These are phyloP conservation scores for Meloidogyne chitwoodi DNA, from an alignment of 1,140 invertebrate genomes.

Conservation along the genomic window DNA sequence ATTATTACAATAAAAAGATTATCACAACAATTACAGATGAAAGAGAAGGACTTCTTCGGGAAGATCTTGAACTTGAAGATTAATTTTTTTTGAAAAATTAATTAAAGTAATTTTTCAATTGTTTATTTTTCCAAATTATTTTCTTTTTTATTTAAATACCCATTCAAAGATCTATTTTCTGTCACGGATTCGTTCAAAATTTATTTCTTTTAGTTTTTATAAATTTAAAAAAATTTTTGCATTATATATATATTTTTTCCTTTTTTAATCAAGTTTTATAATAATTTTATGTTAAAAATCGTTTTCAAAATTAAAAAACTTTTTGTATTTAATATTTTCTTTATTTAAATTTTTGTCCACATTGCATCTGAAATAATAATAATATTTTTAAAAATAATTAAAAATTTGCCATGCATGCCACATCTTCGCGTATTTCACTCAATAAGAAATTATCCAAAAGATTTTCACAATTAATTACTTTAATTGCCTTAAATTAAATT, in stretches of 20 bases:
- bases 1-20: slow-evolving; percentile 47
- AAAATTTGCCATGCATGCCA: slow-evolving; percentile 54
- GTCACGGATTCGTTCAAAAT: background rate
- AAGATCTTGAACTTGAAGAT: background rate
- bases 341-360: background rate
- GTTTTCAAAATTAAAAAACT: too few relatives aligned
- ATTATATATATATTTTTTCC: too few relatives aligned
- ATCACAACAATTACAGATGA: slow-evolving; percentile 23
- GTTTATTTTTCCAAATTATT: background rate
- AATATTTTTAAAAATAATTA: background rate
- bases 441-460: slow-evolving; percentile 53
- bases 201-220: too few relatives aligned
- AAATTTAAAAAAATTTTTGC: too few relatives aligned
- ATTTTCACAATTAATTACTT: slow-evolving; percentile 50
- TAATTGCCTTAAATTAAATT: slow-evolving; percentile 12
- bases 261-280: too few relatives aligned
- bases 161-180: background rate
- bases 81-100: background rate
- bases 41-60: slow-evolving; percentile 30
- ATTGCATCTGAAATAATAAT: background rate
- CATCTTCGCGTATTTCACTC: slow-evolving; percentile 52
- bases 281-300: too few relatives aligned
- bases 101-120: background rate
- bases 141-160: background rate
- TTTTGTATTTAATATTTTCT: background rate